Evolutionary conservation across 2,888 invertebrate genomes (phyloP), one percentile per base, ranked within the genome.

Genomic region (Calephelis perditalis): DNA sequence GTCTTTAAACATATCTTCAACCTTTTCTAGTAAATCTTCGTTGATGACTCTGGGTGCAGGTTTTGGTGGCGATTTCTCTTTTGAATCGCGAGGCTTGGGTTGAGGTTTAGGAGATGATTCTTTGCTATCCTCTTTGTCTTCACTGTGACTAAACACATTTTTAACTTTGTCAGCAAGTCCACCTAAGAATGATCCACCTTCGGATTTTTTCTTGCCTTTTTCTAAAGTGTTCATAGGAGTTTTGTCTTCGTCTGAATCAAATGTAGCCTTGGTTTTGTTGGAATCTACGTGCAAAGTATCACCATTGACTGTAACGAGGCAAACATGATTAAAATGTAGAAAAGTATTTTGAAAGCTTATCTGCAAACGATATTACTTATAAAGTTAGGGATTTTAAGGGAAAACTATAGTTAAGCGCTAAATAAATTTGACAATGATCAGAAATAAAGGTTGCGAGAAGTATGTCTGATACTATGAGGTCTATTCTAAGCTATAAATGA

Each of bases 211-310:
- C 59, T 81, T 80, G 61, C 92, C 82, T 65, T 89, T 91, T 59
- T 88, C 84, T n/a, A 92, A 78, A 12, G 92, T 88, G 63, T 91
- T 92, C 76, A 90, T 89, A 7, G 91, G 88, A 11, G 91, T 91
- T 71, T 91, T 91, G 60, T 91, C 91, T 71, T 91, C 89, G 56
- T 91, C 91, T 0, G 92, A 92, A 69, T 92, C 91, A 62, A 92
- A 89, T 2, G 91, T 89, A 1, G 92, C 90, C 72, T 91, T 91
- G 45, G 86, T 85, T 67, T 91, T 91, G 75, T 92, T 92, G 3
- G 90, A 88, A 66, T 89, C 88, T 12, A 88, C 84, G 65, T 90
- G 86, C 40, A 88, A 76, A 10, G 85, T 77, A 58, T 84, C 84
- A 15, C 91, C 91, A 65, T 91, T 91, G 7, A 83, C 90, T 91